Base-by-base conservation (phyloP, 2,113 vertebrate genomes). In the Sarotherodon lohbergeri region DNA sequence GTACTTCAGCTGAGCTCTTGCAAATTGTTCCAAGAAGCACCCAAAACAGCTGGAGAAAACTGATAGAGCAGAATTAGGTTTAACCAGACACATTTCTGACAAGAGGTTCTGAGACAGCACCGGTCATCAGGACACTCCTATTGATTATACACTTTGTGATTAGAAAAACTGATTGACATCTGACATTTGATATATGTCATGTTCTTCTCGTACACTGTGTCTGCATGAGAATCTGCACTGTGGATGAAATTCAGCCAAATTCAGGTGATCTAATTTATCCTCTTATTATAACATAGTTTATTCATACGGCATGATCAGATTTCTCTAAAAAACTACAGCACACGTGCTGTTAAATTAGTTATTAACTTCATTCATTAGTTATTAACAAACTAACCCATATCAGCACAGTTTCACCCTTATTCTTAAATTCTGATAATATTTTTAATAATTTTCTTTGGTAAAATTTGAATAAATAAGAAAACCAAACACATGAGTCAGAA, bases 331-430 rank as follows among this genome's bases (percentile, higher is more conserved):
- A 39, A 22, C 34, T 0, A 66, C 19, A 66, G 61, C 61, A 39
- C 61, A 39, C 4, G 10, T 29, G 22, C 1, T 12, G 24, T 78
- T 32, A 32, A 8, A 78, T 78, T 19, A 50, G 29, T 50, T 19
- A 50, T 50, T 2, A 78, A 17, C 27, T 27, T 27, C 27, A 27
- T 27, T 27, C 27, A 27, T 27, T 27, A 27, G 27, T 27, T 27
- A 27, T 27, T 27, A 27, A 2, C 24, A 76, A 0, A 5, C 5
- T 12, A 29, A 17, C 14, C 14, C 3, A 48, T 24, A 29, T 19
- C 68, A 48, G 24, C 27, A 48, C 46, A 7, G 43, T 78, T 78
- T 5, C 1, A 46, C 9, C 29, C 4, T 32, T 0, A 27, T 73
- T 17, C 22, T 9, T 46, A 3, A 46, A 27, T 78, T 78, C 4